Evolutionary conservation across 2,888 invertebrate genomes (phyloP), one percentile per base, ranked within the genome.

Genomic region (Galeruca laticollis): DNA sequence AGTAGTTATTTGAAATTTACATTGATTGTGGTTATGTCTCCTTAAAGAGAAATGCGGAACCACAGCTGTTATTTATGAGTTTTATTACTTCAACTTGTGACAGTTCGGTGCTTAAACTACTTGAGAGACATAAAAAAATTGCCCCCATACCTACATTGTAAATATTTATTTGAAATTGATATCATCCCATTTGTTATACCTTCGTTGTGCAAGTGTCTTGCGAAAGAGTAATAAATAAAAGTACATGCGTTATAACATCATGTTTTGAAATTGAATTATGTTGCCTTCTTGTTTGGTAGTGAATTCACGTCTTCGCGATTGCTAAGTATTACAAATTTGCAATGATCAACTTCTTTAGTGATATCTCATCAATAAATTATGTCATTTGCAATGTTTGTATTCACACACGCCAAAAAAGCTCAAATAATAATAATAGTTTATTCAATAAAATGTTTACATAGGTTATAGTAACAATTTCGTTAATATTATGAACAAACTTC

Each of bases 311-410:
- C 43, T 61, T 57, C 57, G 65, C 57, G 59, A 37, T 59, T 35
- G 54, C 60, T 69, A 69, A 69, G 63, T 69, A 69, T 70, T 65
- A 61, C 61, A 65, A 65, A 70, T 70, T 56, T 61, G 64, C 65
- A 64, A 65, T 54, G 60, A 51, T 68, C 71, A 52, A 60, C 59
- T 68, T 71, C 63, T 71, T 68, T 60, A 56, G 35, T 56, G 37
- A 47, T 64, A 18, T 43, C 37, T 65, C 59, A 66, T 60, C 60
- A 51, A 64, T 60, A 61, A 66, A 66, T 66, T 66, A 68, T 63
- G 62, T 70, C 64, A 60, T 64, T 71, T 49, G 56, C 57, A 64
- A 37, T 68, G 56, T 71, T 64, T 60, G 63, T 62, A 64, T 71
- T 68, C 60, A 68, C 63, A 63, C 59, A 47, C 33, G 60, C 62